phyloP scores from a whole-genome alignment of 2,113 vertebrate genomes.

The Chrysochloris asiatica region DNA sequence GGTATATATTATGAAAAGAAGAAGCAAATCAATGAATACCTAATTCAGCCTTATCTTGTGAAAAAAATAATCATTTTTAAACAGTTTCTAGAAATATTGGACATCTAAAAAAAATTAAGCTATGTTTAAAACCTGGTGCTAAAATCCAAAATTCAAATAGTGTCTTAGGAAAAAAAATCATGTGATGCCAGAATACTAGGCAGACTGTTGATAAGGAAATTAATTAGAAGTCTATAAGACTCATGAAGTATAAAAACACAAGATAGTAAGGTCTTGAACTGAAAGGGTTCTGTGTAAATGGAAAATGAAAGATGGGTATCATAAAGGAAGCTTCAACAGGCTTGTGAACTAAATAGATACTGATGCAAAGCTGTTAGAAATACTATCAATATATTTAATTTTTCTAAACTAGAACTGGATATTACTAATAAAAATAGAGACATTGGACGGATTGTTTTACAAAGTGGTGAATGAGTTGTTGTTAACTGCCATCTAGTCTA shows the following conservation, averaged over 20 bases:
- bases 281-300: background rate
- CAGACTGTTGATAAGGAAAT: background rate
- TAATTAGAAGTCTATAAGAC: background rate
- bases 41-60: background rate
- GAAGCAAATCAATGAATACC: background rate
- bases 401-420: background rate
- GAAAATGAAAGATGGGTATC: background rate
- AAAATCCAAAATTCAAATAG: background rate
- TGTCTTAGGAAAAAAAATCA: slow-evolving; percentile 20
- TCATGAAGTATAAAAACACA: background rate
- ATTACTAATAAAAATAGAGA: background rate
- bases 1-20: background rate
- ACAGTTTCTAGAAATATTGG: background rate
- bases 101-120: background rate
- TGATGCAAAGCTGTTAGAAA: background rate
- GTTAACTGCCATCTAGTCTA: too few species aligned
- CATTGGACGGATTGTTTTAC: background rate
- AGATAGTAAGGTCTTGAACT: background rate
- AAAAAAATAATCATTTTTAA: background rate
- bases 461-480: background rate
- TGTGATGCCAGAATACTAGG: background rate
- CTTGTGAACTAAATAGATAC: background rate
- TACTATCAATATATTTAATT: background rate
- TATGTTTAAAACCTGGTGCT: background rate
- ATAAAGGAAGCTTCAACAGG: background rate